Conservation (phyloP, 1,140 invertebrate species). For the Gonatopus flavifemur region DNA sequence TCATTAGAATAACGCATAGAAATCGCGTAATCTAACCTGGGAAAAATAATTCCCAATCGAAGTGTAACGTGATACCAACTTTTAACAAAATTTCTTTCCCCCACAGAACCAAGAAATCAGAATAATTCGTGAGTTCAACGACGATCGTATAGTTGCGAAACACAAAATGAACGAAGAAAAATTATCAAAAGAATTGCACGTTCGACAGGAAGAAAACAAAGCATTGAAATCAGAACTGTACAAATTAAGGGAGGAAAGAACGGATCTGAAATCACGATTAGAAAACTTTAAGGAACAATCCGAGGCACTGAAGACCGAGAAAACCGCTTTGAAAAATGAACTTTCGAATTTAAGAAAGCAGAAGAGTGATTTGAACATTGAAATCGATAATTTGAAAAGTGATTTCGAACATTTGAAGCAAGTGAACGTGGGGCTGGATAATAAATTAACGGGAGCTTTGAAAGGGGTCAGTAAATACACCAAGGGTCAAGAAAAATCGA, state of each 20-base stretch:
- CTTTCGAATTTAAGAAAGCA: constrained; percentile 17
- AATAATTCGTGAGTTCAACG: not conserved
- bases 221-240: constrained; percentile 22
- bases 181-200: constrained; percentile 1
- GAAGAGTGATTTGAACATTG: constrained; percentile 19
- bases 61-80: too few species aligned
- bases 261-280: constrained; percentile 7
- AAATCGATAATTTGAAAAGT: constrained; percentile 7
- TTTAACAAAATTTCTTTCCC: too few species aligned
- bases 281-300: constrained; percentile 12
- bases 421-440: constrained; percentile 8
- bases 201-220: constrained; percentile 12
- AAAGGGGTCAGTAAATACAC: constrained; percentile 16
- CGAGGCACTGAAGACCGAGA: constrained; percentile 15
- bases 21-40: too few species aligned
- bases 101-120: too few species aligned
- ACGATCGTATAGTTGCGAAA: constrained; percentile 11
- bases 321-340: constrained; percentile 28
- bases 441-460: constrained; percentile 2
- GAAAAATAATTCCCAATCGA: too few species aligned
- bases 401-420: constrained; percentile 19
- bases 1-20: too few species aligned
- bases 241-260: constrained; percentile 16
- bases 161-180: constrained; percentile 10
- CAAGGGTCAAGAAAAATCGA: not conserved